These are phyloP conservation scores for Dendrolimus houi DNA, from an alignment of 2,888 invertebrate species.

Conservation along the genomic window DNA sequence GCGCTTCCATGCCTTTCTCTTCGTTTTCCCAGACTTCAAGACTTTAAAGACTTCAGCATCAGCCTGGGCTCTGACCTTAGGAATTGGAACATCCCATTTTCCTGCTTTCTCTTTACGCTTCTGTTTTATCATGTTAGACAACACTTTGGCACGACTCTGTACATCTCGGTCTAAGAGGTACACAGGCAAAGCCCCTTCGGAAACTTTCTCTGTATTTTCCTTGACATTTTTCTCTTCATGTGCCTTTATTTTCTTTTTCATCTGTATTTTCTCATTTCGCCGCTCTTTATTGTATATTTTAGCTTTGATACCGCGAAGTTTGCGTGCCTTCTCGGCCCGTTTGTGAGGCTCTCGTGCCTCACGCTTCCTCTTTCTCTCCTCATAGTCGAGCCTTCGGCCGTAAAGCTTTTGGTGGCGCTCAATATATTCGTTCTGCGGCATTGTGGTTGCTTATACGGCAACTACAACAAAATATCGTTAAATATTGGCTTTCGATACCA, in stretches of 20 bases:
- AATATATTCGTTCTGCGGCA: slow-evolving; percentile 99
- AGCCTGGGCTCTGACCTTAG: slow-evolving; percentile 97
- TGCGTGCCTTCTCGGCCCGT: slow-evolving; percentile 92
- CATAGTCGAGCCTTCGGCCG: slow-evolving; percentile 97
- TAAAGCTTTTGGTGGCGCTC: slow-evolving; percentile 97
- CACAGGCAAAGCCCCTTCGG: slow-evolving; percentile 95
- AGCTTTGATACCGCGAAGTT: slow-evolving; percentile 96
- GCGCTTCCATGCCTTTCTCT: slow-evolving; percentile 98
- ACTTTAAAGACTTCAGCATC: slow-evolving; percentile 98
- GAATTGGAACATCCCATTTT: slow-evolving; percentile 99
- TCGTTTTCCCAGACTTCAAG: slow-evolving; percentile 92
- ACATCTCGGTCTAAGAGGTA: slow-evolving; percentile 98
- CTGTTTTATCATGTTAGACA: slow-evolving; percentile 99
- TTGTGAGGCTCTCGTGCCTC: slow-evolving; percentile 97
- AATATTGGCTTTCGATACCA: slow-evolving; percentile 7
- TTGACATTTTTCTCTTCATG: slow-evolving; percentile 96
- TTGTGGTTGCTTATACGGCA: slow-evolving; percentile 77
- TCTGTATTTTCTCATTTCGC: slow-evolving; percentile 98
- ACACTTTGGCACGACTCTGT: slow-evolving; percentile 94
- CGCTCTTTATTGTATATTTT: slow-evolving; percentile 98
- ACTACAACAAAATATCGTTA: slow-evolving; percentile 65
- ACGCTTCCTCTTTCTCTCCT: slow-evolving; percentile 96
- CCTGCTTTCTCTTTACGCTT: slow-evolving; percentile 99
- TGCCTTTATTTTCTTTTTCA: slow-evolving; percentile 98
- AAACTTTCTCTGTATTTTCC: slow-evolving; percentile 87